Evolutionary conservation across 2,888 invertebrate genomes (phyloP).

Genomic region (Melinaea menophilus): DNA sequence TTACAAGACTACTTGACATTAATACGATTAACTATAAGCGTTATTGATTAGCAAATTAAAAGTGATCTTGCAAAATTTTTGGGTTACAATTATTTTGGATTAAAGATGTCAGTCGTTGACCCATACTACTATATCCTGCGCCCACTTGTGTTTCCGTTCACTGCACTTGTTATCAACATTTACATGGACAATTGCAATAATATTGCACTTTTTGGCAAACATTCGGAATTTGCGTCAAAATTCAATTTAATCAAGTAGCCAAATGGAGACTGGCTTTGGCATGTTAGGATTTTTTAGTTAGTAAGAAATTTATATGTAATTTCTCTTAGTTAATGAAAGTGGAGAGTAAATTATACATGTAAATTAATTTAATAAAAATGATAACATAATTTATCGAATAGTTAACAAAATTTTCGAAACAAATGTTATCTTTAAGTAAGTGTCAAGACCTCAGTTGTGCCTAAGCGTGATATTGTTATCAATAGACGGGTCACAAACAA

Average conservation of each 20-base stretch:
- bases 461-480: conserved; percentile 29
- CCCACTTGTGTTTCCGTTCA: conserved; percentile 27
- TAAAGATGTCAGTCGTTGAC: conserved; percentile 21
- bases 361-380: background rate
- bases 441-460: conserved; percentile 45
- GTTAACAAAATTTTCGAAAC: background rate
- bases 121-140: conserved; percentile 14
- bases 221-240: too few species aligned
- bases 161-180: conserved; percentile 25
- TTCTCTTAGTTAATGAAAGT: background rate
- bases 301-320: too few species aligned
- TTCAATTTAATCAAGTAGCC: too few species aligned
- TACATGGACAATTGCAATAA: conserved; percentile 11
- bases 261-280: too few species aligned
- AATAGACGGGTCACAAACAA: conserved; percentile 34
- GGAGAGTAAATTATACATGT: background rate
- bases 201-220: conserved; percentile 7
- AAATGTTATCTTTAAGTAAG: conserved; percentile 47
- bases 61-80: background rate
- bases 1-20: too few species aligned
- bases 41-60: background rate
- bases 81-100: background rate
- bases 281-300: too few species aligned
- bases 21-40: too few species aligned
- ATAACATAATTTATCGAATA: background rate